phyloP scores from a whole-genome alignment of 1,140 invertebrate genomes.

The Tetranychus cinnabarinus region DNA sequence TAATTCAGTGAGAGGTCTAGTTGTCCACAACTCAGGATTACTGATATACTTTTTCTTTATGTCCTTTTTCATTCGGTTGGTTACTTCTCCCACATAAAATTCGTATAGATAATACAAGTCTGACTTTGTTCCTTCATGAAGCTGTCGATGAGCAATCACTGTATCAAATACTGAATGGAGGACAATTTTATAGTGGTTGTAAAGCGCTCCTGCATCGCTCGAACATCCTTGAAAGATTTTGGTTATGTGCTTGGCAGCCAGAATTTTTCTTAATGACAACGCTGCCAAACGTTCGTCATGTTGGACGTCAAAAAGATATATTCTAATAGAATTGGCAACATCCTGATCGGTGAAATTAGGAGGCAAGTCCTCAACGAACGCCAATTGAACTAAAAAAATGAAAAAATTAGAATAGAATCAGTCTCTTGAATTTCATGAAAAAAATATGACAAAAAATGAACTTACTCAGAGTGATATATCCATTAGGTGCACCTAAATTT shows the following conservation, averaged over 20 bases:
- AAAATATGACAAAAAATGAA: not conserved
- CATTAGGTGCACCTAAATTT: not conserved
- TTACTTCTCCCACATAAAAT: not conserved
- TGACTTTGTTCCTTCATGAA: not conserved
- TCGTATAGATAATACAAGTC: not conserved
- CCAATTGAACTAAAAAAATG: slow-evolving; percentile 1
- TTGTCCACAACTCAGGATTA: not conserved
- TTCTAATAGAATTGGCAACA: not conserved
- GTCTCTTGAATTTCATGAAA: too few relatives aligned
- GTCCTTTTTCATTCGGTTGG: not conserved
- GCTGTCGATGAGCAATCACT: not conserved
- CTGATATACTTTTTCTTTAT: slow-evolving; percentile 1
- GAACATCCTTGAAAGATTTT: slow-evolving; percentile 2
- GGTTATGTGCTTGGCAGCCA: not conserved
- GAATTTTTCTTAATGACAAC: not conserved
- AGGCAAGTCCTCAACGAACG: not conserved
- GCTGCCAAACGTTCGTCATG: not conserved
- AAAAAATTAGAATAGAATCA: not conserved
- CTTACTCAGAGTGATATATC: not conserved
- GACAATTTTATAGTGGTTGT: not conserved
- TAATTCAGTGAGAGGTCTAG: not conserved
- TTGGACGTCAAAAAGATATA: slow-evolving; percentile 1
- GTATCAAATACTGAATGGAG: not conserved
- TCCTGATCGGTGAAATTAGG: not conserved
- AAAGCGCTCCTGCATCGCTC: not conserved